Conservation (phyloP, 2,888 invertebrate species). For the Taenaris catops region DNA sequence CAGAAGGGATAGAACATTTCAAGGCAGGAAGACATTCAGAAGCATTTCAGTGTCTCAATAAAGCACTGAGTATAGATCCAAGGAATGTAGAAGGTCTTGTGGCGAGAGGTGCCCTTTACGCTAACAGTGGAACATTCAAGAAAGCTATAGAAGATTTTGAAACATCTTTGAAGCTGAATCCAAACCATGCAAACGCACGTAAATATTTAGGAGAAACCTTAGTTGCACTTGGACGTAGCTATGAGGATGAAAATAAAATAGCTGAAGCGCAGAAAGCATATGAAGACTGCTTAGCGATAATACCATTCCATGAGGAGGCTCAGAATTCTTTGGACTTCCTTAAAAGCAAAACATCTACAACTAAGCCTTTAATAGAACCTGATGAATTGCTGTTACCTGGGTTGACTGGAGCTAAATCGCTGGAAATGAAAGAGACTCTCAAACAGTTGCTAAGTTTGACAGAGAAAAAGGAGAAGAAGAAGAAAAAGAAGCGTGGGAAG, state of each 20-base stretch:
- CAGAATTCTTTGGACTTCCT: slow-evolving; percentile 90
- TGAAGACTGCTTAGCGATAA: slow-evolving; percentile 89
- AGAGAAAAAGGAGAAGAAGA: slow-evolving; percentile 83
- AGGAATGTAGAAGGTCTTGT: slow-evolving; percentile 95
- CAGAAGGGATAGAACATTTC: slow-evolving; percentile 97
- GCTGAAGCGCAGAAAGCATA: slow-evolving; percentile 92
- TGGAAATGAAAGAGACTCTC: slow-evolving; percentile 83
- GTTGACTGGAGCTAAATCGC: slow-evolving; percentile 72
- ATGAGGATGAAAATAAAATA: slow-evolving; percentile 92
- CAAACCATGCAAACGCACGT: slow-evolving; percentile 94
- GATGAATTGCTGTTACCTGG: slow-evolving; percentile 82
- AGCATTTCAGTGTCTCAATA: slow-evolving; percentile 96
- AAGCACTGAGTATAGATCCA: slow-evolving; percentile 94
- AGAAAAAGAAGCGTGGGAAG: slow-evolving; percentile 83
- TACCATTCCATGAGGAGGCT: slow-evolving; percentile 93
- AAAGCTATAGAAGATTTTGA: slow-evolving; percentile 98
- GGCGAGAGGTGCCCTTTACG: slow-evolving; percentile 94
- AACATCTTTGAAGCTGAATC: slow-evolving; percentile 92
- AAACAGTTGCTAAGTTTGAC: slow-evolving; percentile 82
- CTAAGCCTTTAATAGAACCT: slow-evolving; percentile 82
- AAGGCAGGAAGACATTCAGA: slow-evolving; percentile 95
- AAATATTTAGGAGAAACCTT: slow-evolving; percentile 97
- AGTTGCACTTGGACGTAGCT: slow-evolving; percentile 92
- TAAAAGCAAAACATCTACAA: slow-evolving; percentile 82
- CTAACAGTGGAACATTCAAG: slow-evolving; percentile 95